Conservation (phyloP, 2,888 invertebrate species). For the Bembecia ichneumoniformis region DNA sequence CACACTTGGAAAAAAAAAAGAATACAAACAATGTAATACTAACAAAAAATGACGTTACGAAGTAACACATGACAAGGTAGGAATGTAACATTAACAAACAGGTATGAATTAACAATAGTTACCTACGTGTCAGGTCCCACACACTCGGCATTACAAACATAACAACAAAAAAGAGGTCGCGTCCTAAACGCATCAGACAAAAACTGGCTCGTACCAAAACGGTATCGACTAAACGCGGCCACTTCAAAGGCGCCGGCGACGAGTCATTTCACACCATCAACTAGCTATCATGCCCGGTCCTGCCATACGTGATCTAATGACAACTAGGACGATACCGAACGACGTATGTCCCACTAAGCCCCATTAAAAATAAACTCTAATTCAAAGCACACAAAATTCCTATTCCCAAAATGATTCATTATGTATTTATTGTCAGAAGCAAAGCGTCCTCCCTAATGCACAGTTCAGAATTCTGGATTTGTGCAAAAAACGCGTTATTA, state of each 20-base stretch:
- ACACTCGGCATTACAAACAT: constrained; percentile 69
- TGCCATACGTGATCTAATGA: constrained; percentile 60
- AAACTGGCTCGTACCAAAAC: constrained; percentile 55
- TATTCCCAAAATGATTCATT: constrained; percentile 10
- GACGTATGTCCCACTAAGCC: constrained; percentile 16
- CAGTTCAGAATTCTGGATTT: constrained; percentile 31
- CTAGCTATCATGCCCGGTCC: constrained; percentile 30
- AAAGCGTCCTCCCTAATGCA: constrained; percentile 20
- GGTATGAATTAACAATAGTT: constrained; percentile 61
- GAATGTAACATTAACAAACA: constrained; percentile 58
- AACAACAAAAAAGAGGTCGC: constrained; percentile 58
- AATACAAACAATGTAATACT: constrained; percentile 6
- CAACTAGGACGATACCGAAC: constrained; percentile 27
- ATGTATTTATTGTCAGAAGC: constrained; percentile 7
- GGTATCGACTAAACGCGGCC: constrained; percentile 34
- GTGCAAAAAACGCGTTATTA: constrained; percentile 41
- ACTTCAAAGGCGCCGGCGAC: constrained; percentile 52
- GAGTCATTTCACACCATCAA: constrained; percentile 65
- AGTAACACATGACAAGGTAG: constrained; percentile 24
- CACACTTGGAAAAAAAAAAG: background rate
- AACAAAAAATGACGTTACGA: constrained; percentile 23
- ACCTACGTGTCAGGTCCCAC: constrained; percentile 70
- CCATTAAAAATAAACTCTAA: background rate
- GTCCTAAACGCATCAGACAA: constrained; percentile 61
- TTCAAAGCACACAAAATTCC: background rate